Conservation (phyloP, 2,888 invertebrate species). For the Heliconius hortense region DNA sequence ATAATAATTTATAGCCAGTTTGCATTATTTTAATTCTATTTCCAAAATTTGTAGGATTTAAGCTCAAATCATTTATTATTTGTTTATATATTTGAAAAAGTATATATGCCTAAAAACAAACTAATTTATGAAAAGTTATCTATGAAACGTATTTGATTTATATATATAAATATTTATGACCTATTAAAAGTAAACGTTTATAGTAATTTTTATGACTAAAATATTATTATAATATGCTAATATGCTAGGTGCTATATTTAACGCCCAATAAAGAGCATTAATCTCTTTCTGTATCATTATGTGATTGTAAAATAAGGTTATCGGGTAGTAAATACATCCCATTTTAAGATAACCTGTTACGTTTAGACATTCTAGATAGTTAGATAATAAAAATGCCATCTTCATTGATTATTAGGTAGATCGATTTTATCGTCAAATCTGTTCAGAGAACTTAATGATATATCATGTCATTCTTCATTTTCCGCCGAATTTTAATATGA, state of each 20-base stretch:
- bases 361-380: background rate
- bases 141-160: background rate
- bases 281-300: slow-evolving; percentile 6
- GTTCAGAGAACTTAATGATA: background rate
- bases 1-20: background rate
- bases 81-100: background rate
- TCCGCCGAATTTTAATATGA: background rate
- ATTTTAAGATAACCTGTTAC: background rate
- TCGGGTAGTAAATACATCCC: slow-evolving; percentile 3
- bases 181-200: slow-evolving; percentile 16
- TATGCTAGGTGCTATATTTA: background rate
- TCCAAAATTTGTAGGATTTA: background rate
- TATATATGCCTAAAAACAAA: background rate
- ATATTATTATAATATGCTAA: slow-evolving; percentile 23
- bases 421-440: too few species aligned
- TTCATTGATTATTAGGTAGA: slow-evolving; percentile 21
- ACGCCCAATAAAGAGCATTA: slow-evolving; percentile 11
- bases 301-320: slow-evolving; percentile 21
- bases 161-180: slow-evolving; percentile 2
- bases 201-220: slow-evolving; percentile 19
- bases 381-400: slow-evolving; percentile 10
- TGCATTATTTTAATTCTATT: background rate
- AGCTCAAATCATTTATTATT: background rate
- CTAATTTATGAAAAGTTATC: background rate
- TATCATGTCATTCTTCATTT: background rate